Conservation (phyloP, 1,140 invertebrate species). For the Drosophila truncata region DNA sequence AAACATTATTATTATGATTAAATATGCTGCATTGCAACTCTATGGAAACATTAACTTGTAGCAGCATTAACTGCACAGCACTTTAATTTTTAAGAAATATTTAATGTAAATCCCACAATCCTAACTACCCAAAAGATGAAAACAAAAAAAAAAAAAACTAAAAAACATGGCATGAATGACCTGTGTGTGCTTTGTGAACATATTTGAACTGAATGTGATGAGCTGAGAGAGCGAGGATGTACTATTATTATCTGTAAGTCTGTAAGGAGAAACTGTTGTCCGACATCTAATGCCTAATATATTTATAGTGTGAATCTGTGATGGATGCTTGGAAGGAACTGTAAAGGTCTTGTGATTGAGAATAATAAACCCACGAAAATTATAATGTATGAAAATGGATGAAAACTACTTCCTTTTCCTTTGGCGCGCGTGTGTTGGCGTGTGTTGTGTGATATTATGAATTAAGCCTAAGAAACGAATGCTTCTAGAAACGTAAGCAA, state of each 20-base stretch:
- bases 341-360: conserved; percentile 45
- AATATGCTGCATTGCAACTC: conserved; percentile 35
- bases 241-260: conserved; percentile 25
- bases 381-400: conserved; percentile 25
- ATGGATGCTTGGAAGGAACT: conserved; percentile 45
- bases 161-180: conserved; percentile 25
- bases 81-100: conserved; percentile 36
- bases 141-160: conserved; percentile 1
- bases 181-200: conserved; percentile 16
- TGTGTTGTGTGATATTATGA: conserved; percentile 84
- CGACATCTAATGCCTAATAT: conserved; percentile 25
- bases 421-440: conserved; percentile 70
- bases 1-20: conserved; percentile 12
- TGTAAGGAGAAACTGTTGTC: conserved; percentile 32
- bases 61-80: conserved; percentile 30
- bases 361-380: conserved; percentile 27
- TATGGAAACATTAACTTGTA: conserved; percentile 59
- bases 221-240: conserved; percentile 23
- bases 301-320: conserved; percentile 62
- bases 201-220: conserved; percentile 47
- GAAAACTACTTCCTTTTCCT: conserved; percentile 36
- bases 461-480: conserved; percentile 69
- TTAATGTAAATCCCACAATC: conserved; percentile 23
- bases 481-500: conserved; percentile 62
- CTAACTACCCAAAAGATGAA: conserved; percentile 5